Percentiles rank a stretch among this genome's conserved stretches.
Conservation (phyloP, 2,888 invertebrate species). For the Athalia cordata region DNA sequence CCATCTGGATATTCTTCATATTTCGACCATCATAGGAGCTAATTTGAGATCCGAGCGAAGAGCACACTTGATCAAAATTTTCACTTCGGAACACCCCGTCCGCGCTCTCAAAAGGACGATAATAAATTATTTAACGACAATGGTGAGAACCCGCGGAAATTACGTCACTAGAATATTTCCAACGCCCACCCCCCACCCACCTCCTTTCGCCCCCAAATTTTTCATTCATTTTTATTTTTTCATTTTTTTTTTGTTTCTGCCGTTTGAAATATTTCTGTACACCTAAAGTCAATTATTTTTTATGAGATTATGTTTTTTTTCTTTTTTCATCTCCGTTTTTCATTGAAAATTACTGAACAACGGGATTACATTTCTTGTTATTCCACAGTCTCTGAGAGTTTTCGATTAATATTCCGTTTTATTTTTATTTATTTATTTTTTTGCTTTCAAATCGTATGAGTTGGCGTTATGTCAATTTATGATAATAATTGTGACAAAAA, state of each 20-base stretch:
- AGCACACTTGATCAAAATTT: conserved; percentile 28
- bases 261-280: not conserved
- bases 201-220: not conserved
- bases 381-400: too few species aligned
- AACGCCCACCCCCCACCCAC: not conserved
- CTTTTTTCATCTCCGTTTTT: too few species aligned
- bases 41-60: conserved; percentile 12
- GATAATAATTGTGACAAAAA: not conserved
- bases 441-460: too few species aligned
- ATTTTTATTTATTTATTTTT: not conserved
- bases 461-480: not conserved
- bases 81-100: conserved; percentile 14
- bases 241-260: not conserved
- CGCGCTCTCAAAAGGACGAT: conserved; percentile 12
- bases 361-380: too few species aligned
- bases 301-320: too few species aligned
- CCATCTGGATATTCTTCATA: conserved; percentile 8
- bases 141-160: not conserved
- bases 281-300: too few species aligned
- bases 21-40: conserved; percentile 6
- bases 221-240: not conserved
- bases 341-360: too few species aligned
- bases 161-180: not conserved
- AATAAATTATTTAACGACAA: conserved; percentile 33
- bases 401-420: too few species aligned